Conservation (phyloP, 1,140 invertebrate species). For the Drosophila biarmipes region DNA sequence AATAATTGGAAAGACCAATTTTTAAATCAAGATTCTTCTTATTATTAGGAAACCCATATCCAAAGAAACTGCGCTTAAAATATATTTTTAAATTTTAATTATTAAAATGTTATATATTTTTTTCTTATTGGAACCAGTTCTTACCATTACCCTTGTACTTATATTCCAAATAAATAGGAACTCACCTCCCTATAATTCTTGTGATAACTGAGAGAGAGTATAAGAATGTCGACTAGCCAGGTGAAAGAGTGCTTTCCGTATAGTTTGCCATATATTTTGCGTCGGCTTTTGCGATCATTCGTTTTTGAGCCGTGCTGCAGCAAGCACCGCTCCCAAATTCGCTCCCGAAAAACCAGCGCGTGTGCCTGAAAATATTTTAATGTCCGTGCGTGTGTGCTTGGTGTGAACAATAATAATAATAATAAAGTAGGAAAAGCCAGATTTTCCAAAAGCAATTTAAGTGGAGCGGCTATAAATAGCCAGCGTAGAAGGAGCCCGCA, state of each 20-base stretch:
- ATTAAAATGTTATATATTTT: too few species aligned
- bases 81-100: too few species aligned
- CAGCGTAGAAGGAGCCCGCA: constrained; percentile 1
- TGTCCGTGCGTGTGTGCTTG: constrained; percentile 13
- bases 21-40: too few species aligned
- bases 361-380: constrained; percentile 22
- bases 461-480: constrained; percentile 35
- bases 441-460: constrained; percentile 36
- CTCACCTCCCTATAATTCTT: background rate
- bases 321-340: constrained; percentile 37
- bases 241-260: constrained; percentile 12
- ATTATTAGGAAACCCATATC: too few species aligned
- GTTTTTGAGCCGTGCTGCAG: constrained; percentile 62
- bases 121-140: too few species aligned
- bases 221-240: background rate
- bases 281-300: constrained; percentile 53
- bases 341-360: constrained; percentile 13
- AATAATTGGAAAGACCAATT: too few species aligned
- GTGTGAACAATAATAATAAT: constrained; percentile 32
- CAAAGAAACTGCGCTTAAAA: too few species aligned
- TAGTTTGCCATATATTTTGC: constrained; percentile 60
- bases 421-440: constrained; percentile 33
- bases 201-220: background rate
- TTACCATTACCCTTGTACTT: too few species aligned
- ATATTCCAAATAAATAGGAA: background rate